phyloP scores from a whole-genome alignment of 2,113 vertebrate species.

The Syngnathus typhle region DNA sequence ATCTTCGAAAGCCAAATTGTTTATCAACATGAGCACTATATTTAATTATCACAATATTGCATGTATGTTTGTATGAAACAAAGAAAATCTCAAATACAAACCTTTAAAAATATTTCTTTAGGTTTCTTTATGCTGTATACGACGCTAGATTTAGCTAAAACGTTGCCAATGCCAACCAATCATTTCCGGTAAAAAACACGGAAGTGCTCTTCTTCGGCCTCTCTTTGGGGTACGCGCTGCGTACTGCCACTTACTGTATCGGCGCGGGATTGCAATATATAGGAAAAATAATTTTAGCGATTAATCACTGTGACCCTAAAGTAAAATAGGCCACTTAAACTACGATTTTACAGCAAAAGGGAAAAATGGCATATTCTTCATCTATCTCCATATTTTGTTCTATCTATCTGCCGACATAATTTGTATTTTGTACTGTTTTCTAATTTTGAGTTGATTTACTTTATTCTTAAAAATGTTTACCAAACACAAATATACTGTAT shows the following conservation, averaged over 20 bases:
- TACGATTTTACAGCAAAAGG: too few relatives aligned
- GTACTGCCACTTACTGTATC: not conserved
- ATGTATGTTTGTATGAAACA: not conserved
- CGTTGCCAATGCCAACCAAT: constrained; percentile 74
- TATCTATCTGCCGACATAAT: too few relatives aligned
- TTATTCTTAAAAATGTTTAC: too few relatives aligned
- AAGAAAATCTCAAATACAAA: constrained; percentile 39
- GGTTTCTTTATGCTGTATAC: constrained; percentile 43
- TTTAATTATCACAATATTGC: not conserved
- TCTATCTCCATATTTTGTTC: too few relatives aligned
- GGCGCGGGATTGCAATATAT: not conserved
- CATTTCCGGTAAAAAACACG: constrained; percentile 66
- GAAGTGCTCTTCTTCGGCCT: constrained; percentile 27
- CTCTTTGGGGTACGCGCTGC: too few relatives aligned
- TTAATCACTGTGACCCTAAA: too few relatives aligned
- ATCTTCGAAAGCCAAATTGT: constrained; percentile 32
- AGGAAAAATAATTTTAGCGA: not conserved
- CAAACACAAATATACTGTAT: too few relatives aligned
- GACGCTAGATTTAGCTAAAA: constrained; percentile 61
- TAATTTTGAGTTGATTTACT: too few relatives aligned
- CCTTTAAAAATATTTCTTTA: constrained; percentile 45
- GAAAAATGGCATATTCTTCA: too few relatives aligned
- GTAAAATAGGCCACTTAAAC: too few relatives aligned
- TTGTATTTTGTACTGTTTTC: too few relatives aligned
- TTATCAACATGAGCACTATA: not conserved